Conservation (phyloP, 1,140 invertebrate species). For the Glomeris maerens region DNA sequence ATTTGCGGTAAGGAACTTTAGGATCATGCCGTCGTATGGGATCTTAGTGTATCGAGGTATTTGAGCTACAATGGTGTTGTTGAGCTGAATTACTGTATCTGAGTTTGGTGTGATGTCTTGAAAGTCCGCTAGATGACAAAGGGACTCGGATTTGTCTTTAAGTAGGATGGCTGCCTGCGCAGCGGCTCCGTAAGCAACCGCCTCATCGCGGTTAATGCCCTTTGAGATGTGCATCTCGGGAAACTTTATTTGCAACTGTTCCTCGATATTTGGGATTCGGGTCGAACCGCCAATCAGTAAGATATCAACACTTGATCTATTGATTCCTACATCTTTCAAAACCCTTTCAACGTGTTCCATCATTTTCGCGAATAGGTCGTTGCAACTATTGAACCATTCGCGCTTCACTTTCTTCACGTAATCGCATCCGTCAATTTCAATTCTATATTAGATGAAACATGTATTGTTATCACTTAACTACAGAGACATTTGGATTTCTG, state of each 20-base stretch:
- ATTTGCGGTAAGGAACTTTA: too few relatives aligned
- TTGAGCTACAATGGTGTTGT: too few relatives aligned
- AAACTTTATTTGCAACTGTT: slow-evolving; percentile 4
- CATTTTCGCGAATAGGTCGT: slow-evolving; percentile 24
- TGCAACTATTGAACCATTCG: too few relatives aligned
- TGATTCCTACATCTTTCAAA: slow-evolving; percentile 31
- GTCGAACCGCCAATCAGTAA: slow-evolving; percentile 30
- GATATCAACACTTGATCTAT: slow-evolving; percentile 26
- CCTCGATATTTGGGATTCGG: slow-evolving; percentile 26
- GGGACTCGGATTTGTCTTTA: slow-evolving; percentile 77
- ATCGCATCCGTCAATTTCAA: slow-evolving; percentile 35
- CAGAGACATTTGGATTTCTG: too few relatives aligned
- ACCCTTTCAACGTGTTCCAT: slow-evolving; percentile 24
- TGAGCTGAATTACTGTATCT: too few relatives aligned
- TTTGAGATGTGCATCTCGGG: slow-evolving; percentile 34
- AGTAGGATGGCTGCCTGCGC: slow-evolving; percentile 79
- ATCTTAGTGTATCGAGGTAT: too few relatives aligned
- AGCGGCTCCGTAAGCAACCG: slow-evolving; percentile 18
- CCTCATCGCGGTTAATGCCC: slow-evolving; percentile 53
- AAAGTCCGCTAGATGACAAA: too few relatives aligned
- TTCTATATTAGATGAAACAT: slow-evolving; percentile 31
- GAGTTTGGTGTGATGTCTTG: too few relatives aligned
- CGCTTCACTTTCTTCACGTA: too few relatives aligned
- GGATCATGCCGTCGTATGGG: too few relatives aligned
- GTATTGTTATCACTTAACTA: too few relatives aligned